Evolutionary conservation across 2,888 invertebrate species (phyloP).

Genomic region (Ichneumon xanthorius): DNA sequence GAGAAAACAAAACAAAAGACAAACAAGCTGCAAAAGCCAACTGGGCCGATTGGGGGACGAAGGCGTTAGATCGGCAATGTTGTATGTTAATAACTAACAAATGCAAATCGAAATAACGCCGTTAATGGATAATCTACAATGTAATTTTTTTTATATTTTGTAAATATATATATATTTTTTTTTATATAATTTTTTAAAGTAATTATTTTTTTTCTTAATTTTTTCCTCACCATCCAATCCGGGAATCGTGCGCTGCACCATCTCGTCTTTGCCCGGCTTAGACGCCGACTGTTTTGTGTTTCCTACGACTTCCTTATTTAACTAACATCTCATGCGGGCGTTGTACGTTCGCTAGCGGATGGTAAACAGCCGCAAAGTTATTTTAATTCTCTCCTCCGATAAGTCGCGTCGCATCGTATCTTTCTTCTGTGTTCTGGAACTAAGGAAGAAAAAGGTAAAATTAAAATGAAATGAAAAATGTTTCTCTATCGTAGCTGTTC

Average conservation of each 20-base stretch:
- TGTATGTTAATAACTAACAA: no score
- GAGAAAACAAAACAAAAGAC: neutral
- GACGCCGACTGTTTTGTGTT: neutral
- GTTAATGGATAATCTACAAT: no score
- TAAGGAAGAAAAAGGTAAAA: no score
- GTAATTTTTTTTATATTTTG: neutral
- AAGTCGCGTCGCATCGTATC: slow-evolving; percentile 12
- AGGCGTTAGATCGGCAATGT: neutral
- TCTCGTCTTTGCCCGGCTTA: neutral
- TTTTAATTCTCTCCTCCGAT: slow-evolving; percentile 7
- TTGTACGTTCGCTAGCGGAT: neutral
- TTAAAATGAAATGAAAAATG: no score
- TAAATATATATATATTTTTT: no score
- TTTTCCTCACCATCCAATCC: slow-evolving; percentile 1
- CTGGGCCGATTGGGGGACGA: neutral
- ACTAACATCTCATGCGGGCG: neutral
- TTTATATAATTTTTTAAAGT: neutral
- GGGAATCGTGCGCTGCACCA: neutral
- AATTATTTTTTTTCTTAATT: neutral
- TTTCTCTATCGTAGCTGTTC: no score
- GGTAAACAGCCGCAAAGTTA: neutral
- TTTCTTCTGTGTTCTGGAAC: neutral
- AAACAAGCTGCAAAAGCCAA: neutral
- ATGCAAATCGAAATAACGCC: no score
- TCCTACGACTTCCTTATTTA: slow-evolving; percentile 6